Percentiles rank a stretch among this genome's conserved stretches.
These are phyloP conservation scores for Lordiphosa mommai DNA, from an alignment of 1,140 invertebrate genomes.

Conservation along the genomic window DNA sequence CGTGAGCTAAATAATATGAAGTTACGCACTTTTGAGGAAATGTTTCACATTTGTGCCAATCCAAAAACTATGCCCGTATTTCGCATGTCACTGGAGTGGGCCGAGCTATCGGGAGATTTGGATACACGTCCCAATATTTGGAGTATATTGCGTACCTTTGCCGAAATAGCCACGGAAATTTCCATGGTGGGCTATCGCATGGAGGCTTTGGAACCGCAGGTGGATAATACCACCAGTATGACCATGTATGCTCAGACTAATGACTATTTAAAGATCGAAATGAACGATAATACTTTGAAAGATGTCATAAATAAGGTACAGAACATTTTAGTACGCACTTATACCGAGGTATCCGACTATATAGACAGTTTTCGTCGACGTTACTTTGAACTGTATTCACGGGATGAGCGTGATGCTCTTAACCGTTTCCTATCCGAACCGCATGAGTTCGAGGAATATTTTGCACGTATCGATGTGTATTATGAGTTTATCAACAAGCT, in stretches of 20 bases:
- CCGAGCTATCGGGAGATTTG: slow-evolving; percentile 67
- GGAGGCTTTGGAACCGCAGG: slow-evolving; percentile 79
- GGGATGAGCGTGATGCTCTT: slow-evolving; percentile 58
- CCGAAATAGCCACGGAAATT: slow-evolving; percentile 78
- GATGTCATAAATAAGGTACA: slow-evolving; percentile 63
- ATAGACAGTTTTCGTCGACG: slow-evolving; percentile 64
- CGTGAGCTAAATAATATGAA: slow-evolving; percentile 81
- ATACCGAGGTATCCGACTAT: slow-evolving; percentile 73
- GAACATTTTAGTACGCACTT: slow-evolving; percentile 67
- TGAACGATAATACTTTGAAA: slow-evolving; percentile 56
- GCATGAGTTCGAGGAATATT: slow-evolving; percentile 82
- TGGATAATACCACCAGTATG: slow-evolving; percentile 44
- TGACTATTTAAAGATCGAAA: slow-evolving; percentile 69
- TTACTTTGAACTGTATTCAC: slow-evolving; percentile 78
- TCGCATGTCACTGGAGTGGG: slow-evolving; percentile 79
- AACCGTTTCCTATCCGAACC: slow-evolving; percentile 75
- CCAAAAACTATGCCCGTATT: slow-evolving; percentile 80
- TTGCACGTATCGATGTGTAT: slow-evolving; percentile 83
- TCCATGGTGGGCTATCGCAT: slow-evolving; percentile 78
- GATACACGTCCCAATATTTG: slow-evolving; percentile 70
- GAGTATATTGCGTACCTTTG: slow-evolving; percentile 74
- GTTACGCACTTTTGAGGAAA: slow-evolving; percentile 81
- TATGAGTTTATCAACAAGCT: slow-evolving; percentile 82
- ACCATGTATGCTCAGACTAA: slow-evolving; percentile 28
- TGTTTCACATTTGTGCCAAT: slow-evolving; percentile 80